Percentiles rank a stretch among this genome's conserved stretches.
These are phyloP conservation scores for Cordylochernes scorpioides DNA, from an alignment of 2,888 invertebrate genomes.

Conservation along the genomic window DNA sequence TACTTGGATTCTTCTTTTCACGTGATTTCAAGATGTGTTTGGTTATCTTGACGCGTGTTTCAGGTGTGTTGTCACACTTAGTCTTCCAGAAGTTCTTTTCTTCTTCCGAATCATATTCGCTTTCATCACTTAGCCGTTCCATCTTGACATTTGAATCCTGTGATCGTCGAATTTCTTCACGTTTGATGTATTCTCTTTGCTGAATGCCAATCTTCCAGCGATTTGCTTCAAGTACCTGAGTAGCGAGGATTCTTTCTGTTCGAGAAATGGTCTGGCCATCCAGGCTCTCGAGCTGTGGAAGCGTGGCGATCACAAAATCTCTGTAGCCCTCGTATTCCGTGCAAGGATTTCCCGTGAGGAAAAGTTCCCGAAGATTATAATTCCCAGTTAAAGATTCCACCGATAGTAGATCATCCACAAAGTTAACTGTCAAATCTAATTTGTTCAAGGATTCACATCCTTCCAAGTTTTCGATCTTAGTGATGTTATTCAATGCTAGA, in stretches of 20 bases:
- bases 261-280: constrained; percentile 49
- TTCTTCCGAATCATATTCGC: not conserved
- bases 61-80: not conserved
- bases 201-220: constrained; percentile 12
- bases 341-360: constrained; percentile 58
- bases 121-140: too few relatives aligned
- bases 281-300: constrained; percentile 37
- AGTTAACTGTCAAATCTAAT: constrained; percentile 72
- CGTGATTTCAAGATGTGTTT: too few relatives aligned
- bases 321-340: constrained; percentile 56
- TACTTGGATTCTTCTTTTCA: too few relatives aligned
- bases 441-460: constrained; percentile 65
- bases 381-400: constrained; percentile 38
- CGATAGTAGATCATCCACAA: constrained; percentile 58
- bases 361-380: constrained; percentile 34
- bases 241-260: constrained; percentile 48
- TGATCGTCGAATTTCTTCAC: constrained; percentile 5
- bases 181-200: constrained; percentile 13
- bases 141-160: constrained; percentile 3
- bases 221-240: constrained; percentile 14
- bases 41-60: constrained; percentile 3
- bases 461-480: constrained; percentile 48
- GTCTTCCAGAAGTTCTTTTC: not conserved
- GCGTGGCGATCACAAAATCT: constrained; percentile 47
- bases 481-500: constrained; percentile 68